Evolutionary conservation across 2,797 vertebrate species (phyloP), one percentile per base, ranked within the genome.

Genomic region (Linurgus olivaceus): DNA sequence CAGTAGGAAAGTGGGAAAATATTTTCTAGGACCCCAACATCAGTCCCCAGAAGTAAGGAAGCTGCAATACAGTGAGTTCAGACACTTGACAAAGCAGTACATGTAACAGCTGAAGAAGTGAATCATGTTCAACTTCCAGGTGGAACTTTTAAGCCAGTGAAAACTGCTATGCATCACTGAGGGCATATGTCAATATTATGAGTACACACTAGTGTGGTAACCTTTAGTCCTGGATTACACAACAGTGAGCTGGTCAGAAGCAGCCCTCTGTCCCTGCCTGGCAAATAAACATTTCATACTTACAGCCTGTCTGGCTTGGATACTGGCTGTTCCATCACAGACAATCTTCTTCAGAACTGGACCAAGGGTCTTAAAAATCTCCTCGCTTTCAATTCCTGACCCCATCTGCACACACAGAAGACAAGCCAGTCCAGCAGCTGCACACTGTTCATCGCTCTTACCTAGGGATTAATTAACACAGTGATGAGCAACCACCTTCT

Each of bases 351-450:
- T 99, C 94, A 99, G 98, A 96, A 99, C 88, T 1, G 99, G 99
- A 96, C 99, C 99, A 86, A 99, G 98, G 65, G 98, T 98, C 98
- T 99, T 99, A 78, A 99, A 98, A 87, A 99, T 98, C 96, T 99
- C 99, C 96, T 99, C 99, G n/a, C 99, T 99, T 97, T 99, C 99
- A 37, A 99, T 98, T 86, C 99, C 99, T 14, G 99, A 99, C 59
- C 99, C 99, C 97, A 99, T 93, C 97, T 99, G 99, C 96, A 99
- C 98, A 92, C 99, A 99, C 42, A 99, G 98, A 74, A 99, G 98
- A 95, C 99, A 99, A 0, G 99, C 99, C 62, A 99, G 95, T 17
- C 98, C 98, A 2, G 99, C 99, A 20, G 99, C 99, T 4, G 98
- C 98, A 13, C 98, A 97, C 96, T 99, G 99, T 71, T 99, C 99